These are phyloP conservation scores for Syngnathus floridae DNA, from an alignment of 2,113 vertebrate species.

Conservation along the genomic window DNA sequence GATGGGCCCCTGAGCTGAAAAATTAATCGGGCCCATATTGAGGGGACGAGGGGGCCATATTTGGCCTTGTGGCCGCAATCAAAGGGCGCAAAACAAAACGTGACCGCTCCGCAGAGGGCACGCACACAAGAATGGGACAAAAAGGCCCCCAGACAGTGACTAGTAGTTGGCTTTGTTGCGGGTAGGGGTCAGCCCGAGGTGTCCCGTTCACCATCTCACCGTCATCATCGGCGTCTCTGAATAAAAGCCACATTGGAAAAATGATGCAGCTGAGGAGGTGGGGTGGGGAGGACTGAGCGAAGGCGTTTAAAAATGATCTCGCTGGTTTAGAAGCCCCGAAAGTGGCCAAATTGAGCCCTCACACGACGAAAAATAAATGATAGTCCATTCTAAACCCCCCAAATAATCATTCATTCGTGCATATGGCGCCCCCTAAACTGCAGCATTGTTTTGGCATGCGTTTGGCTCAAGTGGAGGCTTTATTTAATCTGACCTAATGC, in stretches of 20 bases:
- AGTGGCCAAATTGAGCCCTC: constrained; percentile 29
- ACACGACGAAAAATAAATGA: constrained; percentile 20
- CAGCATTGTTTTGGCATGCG: not conserved
- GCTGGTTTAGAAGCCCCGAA: constrained; percentile 13
- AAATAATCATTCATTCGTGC: not conserved
- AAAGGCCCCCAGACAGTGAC: constrained; percentile 65
- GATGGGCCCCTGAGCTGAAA: constrained; percentile 57
- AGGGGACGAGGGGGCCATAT: constrained; percentile 45
- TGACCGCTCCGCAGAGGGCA: constrained; percentile 38
- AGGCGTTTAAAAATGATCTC: constrained; percentile 38
- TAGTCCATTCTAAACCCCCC: not conserved
- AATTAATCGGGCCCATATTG: constrained; percentile 66
- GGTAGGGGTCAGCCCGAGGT: constrained; percentile 56
- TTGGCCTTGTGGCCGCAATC: constrained; percentile 61
- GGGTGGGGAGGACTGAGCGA: constrained; percentile 5
- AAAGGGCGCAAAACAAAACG: constrained; percentile 61
- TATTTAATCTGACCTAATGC: not conserved
- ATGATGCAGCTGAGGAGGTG: constrained; percentile 29
- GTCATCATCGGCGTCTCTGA: constrained; percentile 11
- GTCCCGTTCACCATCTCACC: constrained; percentile 38
- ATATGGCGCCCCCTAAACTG: not conserved
- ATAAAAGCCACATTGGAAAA: constrained; percentile 33
- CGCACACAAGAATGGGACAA: constrained; percentile 52
- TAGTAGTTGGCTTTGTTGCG: constrained; percentile 66
- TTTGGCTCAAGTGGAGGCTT: not conserved